phyloP scores from a whole-genome alignment of 2,113 vertebrate species.

The Cyprinodon tularosa region DNA sequence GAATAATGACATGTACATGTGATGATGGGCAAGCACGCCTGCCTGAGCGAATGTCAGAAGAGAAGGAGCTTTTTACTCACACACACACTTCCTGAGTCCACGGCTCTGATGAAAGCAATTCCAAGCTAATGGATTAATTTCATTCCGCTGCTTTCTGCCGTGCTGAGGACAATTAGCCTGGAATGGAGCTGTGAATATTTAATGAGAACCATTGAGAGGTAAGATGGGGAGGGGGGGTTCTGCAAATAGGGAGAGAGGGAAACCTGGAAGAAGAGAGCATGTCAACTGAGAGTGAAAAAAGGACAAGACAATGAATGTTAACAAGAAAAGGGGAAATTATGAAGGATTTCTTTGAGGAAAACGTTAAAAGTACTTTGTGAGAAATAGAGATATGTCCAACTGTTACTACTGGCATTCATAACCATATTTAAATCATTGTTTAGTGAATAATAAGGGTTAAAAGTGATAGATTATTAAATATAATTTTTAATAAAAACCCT shows the following conservation, averaged over 20 bases:
- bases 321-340: background rate
- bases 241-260: conserved; percentile 14
- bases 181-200: conserved; percentile 84
- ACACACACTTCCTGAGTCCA: conserved; percentile 47
- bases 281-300: background rate
- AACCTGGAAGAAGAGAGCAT: conserved; percentile 1
- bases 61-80: conserved; percentile 13
- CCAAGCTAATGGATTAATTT: conserved; percentile 81
- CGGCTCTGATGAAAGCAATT: conserved; percentile 60
- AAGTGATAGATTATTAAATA: background rate
- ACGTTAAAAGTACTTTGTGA: background rate
- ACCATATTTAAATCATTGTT: background rate
- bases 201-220: conserved; percentile 71
- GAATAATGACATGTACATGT: conserved; percentile 11
- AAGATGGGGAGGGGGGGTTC: conserved; percentile 40
- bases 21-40: conserved; percentile 1
- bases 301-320: background rate
- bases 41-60: conserved; percentile 7
- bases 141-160: conserved; percentile 78
- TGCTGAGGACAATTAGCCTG: conserved; percentile 81
- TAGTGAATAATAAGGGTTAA: background rate
- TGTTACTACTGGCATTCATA: background rate
- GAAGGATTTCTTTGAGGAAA: background rate
- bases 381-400: background rate
- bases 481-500: background rate